Evolutionary conservation across 2,888 invertebrate genomes (phyloP).

Genomic region (Exephanes ischioxanthus): DNA sequence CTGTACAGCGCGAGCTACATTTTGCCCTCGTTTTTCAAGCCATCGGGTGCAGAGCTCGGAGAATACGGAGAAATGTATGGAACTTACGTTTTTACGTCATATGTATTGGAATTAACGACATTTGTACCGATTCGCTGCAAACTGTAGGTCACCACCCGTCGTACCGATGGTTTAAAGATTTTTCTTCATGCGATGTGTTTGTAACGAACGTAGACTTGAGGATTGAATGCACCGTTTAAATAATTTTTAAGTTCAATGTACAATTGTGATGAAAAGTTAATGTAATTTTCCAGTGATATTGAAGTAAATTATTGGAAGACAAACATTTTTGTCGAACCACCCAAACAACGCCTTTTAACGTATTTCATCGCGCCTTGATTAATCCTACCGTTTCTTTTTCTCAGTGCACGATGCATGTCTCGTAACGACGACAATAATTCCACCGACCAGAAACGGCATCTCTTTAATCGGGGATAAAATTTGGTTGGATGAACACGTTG

Average conservation of each 20-base stretch:
- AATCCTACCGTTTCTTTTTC: too few relatives aligned
- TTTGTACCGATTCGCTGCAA: slow-evolving; percentile 14
- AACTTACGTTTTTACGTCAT: slow-evolving; percentile 28
- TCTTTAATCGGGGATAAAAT: slow-evolving; percentile 40
- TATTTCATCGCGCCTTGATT: too few relatives aligned
- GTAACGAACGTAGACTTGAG: too few relatives aligned
- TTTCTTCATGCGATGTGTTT: too few relatives aligned
- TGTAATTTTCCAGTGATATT: too few relatives aligned
- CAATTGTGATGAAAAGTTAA: too few relatives aligned
- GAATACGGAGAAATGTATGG: not conserved
- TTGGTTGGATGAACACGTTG: slow-evolving; percentile 35
- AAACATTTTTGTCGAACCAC: too few relatives aligned
- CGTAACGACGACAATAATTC: not conserved
- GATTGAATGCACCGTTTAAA: too few relatives aligned
- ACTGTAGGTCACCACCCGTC: not conserved
- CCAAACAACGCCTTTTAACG: too few relatives aligned
- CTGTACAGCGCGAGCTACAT: not conserved
- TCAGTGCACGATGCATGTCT: not conserved
- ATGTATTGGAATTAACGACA: slow-evolving; percentile 14
- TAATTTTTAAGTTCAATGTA: too few relatives aligned
- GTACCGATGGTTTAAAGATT: not conserved
- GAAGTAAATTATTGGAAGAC: too few relatives aligned
- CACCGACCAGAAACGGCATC: slow-evolving; percentile 13
- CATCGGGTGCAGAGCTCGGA: slow-evolving; percentile 11
- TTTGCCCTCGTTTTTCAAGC: slow-evolving; percentile 14